Evolutionary conservation across 1,140 invertebrate genomes (phyloP).

Genomic region (Acyrthosiphon pisum): DNA sequence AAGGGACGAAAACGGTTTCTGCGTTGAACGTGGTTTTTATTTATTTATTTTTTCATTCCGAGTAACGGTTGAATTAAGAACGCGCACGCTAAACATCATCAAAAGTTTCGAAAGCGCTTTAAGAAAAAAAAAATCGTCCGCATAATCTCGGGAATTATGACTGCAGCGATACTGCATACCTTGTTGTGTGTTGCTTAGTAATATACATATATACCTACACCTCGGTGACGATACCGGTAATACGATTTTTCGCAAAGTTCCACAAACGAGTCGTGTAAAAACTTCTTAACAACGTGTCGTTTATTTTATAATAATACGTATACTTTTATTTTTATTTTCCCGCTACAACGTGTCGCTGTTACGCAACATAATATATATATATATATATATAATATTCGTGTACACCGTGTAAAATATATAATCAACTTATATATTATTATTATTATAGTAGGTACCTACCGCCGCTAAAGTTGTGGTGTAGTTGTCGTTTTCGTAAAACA

Average conservation of each 20-base stretch:
- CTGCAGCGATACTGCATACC: background rate
- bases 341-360: background rate
- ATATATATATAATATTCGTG: background rate
- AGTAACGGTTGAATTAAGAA: constrained; percentile 27
- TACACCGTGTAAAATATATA: background rate
- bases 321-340: constrained; percentile 15
- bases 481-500: background rate
- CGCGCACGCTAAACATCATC: background rate
- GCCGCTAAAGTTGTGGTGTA: background rate
- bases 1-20: constrained; percentile 22
- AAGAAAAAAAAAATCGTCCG: background rate
- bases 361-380: background rate
- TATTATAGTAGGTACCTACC: background rate
- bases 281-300: constrained; percentile 38
- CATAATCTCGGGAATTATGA: constrained; percentile 19
- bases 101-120: constrained; percentile 4
- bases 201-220: background rate
- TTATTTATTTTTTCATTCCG: background rate
- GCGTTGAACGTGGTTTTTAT: background rate
- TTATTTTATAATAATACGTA: constrained; percentile 5
- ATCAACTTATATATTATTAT: background rate
- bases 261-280: constrained; percentile 27
- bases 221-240: background rate
- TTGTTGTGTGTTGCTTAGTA: background rate
- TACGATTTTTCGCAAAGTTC: constrained; percentile 15